These are phyloP conservation scores for Zaprionus vittiger DNA, from an alignment of 1,140 invertebrate genomes.

Conservation along the genomic window DNA sequence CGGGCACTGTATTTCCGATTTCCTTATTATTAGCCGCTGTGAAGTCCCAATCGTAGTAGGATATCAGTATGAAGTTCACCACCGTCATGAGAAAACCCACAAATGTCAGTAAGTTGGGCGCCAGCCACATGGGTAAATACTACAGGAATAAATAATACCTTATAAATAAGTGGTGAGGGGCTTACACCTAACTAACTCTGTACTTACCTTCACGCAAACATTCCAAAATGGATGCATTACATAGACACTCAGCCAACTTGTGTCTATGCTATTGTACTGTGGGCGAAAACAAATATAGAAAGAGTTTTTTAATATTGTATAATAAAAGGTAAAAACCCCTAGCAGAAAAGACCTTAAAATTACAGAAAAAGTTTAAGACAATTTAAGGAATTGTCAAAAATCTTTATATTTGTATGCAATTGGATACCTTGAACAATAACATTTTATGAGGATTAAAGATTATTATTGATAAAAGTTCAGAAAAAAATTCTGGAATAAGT, in stretches of 20 bases:
- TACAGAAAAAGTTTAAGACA: too few relatives aligned
- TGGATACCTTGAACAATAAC: too few relatives aligned
- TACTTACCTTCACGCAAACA: constrained; percentile 93
- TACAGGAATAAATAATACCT: constrained; percentile 78
- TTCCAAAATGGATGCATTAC: constrained; percentile 99
- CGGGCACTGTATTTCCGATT: constrained; percentile 87
- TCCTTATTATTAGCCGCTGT: constrained; percentile 87
- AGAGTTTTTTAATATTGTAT: too few relatives aligned
- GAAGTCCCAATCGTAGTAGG: constrained; percentile 95
- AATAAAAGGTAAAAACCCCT: too few relatives aligned
- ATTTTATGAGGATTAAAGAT: too few relatives aligned
- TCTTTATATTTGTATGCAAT: too few relatives aligned
- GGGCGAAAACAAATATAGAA: neutral
- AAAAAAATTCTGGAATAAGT: too few relatives aligned
- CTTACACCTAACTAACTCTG: neutral
- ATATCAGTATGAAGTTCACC: constrained; percentile 93
- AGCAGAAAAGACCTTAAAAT: too few relatives aligned
- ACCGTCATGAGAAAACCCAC: constrained; percentile 97
- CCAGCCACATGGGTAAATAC: constrained; percentile 96
- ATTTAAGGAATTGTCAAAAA: too few relatives aligned
- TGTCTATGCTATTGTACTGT: constrained; percentile 97
- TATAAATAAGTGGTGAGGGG: neutral
- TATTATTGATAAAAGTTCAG: too few relatives aligned
- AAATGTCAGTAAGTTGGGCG: constrained; percentile 98
- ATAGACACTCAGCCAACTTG: constrained; percentile 96